Evolutionary conservation across 2,888 invertebrate genomes (phyloP).

Genomic region (Cyrtodaria siliqua): DNA sequence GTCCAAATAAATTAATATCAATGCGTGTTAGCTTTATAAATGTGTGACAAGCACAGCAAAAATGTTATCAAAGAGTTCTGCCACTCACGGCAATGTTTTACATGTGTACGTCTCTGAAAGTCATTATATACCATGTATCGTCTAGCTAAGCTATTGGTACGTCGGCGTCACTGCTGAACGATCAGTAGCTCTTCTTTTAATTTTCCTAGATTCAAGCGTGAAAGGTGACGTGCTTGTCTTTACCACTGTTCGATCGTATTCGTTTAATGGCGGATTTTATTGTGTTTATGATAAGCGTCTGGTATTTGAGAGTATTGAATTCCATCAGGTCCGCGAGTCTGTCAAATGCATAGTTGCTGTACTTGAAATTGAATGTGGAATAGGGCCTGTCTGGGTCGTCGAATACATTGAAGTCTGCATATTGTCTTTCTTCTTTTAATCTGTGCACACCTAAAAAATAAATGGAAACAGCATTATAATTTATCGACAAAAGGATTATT

Average conservation of each 20-base stretch:
- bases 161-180: conserved; percentile 31
- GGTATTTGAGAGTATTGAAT: conserved; percentile 84
- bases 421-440: conserved; percentile 85
- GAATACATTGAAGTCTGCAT: conserved; percentile 86
- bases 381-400: conserved; percentile 85
- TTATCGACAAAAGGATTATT: too few species aligned
- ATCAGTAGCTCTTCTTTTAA: conserved; percentile 44
- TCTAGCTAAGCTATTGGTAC: conserved; percentile 31
- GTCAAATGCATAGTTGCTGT: conserved; percentile 84
- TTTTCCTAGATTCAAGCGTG: conserved; percentile 60
- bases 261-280: conserved; percentile 78
- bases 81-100: too few species aligned
- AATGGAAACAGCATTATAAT: conserved; percentile 65
- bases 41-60: too few species aligned
- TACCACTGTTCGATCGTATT: conserved; percentile 63
- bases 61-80: too few species aligned
- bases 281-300: conserved; percentile 81
- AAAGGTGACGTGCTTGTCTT: conserved; percentile 70
- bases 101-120: too few species aligned
- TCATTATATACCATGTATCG: too few species aligned
- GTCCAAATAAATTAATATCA: too few species aligned
- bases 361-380: conserved; percentile 86
- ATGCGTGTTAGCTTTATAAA: too few species aligned
- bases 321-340: conserved; percentile 85
- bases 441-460: conserved; percentile 81